Evolutionary conservation across 2,797 vertebrate genomes (phyloP), one percentile per base, ranked within the genome.

Genomic region (Mormyrops attenuatus): DNA sequence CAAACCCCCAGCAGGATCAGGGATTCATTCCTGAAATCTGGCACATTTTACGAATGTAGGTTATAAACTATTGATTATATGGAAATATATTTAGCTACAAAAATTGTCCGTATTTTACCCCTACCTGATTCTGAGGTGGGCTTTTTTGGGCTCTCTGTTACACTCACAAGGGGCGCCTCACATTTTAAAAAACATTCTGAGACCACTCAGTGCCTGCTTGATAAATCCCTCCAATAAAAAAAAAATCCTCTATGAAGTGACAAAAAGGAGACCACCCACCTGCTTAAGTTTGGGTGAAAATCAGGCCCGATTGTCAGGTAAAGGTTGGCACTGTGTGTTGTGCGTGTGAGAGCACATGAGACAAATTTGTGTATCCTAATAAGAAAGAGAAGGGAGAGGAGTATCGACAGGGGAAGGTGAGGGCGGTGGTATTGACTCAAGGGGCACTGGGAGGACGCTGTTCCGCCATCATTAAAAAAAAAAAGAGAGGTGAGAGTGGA

Each of bases 381-480:
- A 30, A 73, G 44, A 85, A 50, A 26, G 80, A 26, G 80, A 26
- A n/a, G 52, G 38, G 13, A 57, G 52, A 41, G 63, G 34, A 20
- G 86, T 53, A 57, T 26, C 52, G 38, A 57, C 17, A 26, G 55
- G 38, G 57, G 22, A 52, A 52, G 47, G 13, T 80, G 30, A 69
- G 63, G 69, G 15, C 26, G 63, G 80, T 49, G 55, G 57, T 55
- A 89, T 47, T 49, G 80, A 86, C 82, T 57, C 53, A 50, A 13
- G 41, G 57, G 82, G 30, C 57, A 69, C 55, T 41, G 30, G 84
- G 84, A 60, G 47, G 57, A 73, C 22, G 30, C 82, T 34, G 5
- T 41, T 50, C 26, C 49, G 15, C 47, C 84, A 89, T 87, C 84
- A 89, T 89, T 89, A 86, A 85, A 85, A 44, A 60, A 34, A 57